Percentiles rank a stretch among this genome's conserved stretches.
Conservation (phyloP, 2,888 invertebrate genomes). For the Andrena minutula region DNA sequence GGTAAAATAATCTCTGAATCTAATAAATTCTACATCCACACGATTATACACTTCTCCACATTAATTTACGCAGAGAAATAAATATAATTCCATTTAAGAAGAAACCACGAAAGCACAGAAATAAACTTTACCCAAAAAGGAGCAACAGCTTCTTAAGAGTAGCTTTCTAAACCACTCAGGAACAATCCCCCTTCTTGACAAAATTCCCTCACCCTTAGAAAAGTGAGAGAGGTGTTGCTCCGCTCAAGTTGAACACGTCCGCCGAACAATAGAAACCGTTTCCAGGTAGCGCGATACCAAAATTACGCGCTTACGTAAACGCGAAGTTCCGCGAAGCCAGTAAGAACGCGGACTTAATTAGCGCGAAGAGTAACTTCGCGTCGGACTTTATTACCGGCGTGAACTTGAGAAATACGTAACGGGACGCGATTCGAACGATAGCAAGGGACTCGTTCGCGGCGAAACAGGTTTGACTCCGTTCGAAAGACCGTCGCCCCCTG, state of each 20-base stretch:
- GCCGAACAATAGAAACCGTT: neutral
- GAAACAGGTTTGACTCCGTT: constrained; percentile 70
- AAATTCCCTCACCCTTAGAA: too few relatives aligned
- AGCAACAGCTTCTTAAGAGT: too few relatives aligned
- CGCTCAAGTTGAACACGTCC: neutral
- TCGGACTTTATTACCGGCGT: constrained; percentile 51
- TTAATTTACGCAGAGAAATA: too few relatives aligned
- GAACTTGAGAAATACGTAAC: constrained; percentile 61
- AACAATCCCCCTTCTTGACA: too few relatives aligned
- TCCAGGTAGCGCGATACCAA: neutral
- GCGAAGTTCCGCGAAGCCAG: constrained; percentile 9
- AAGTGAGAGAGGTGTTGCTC: too few relatives aligned
- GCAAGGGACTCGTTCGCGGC: constrained; percentile 31
- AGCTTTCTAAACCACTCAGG: too few relatives aligned
- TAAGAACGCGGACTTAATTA: constrained; percentile 63
- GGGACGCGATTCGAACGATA: constrained; percentile 57
- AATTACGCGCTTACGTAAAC: constrained; percentile 13
- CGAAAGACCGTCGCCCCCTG: constrained; percentile 44
- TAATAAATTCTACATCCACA: neutral
- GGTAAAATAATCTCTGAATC: neutral
- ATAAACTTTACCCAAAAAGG: too few relatives aligned
- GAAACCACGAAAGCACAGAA: too few relatives aligned
- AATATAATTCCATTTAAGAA: too few relatives aligned
- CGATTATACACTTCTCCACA: neutral
- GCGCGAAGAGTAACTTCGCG: constrained; percentile 46